Conservation (phyloP, 2,797 vertebrate genomes). For the Tinamus major region DNA sequence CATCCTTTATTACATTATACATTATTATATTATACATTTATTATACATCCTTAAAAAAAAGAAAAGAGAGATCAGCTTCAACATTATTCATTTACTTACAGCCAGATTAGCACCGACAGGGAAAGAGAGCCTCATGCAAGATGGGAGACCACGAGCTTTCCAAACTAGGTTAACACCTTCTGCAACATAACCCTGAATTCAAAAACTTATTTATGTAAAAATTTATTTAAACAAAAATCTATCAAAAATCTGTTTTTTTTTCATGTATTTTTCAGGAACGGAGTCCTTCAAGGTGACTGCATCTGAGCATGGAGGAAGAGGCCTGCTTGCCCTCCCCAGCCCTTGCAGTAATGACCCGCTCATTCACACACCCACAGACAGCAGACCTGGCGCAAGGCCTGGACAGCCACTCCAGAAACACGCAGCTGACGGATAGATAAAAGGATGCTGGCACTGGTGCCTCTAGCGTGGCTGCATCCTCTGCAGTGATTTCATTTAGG, state of each 20-base stretch:
- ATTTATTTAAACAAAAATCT: not conserved
- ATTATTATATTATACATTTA: not conserved
- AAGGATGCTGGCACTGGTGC: constrained; percentile 11
- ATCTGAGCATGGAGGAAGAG: not conserved
- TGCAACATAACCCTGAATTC: accelerated
- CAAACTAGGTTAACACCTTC: not conserved
- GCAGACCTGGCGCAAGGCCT: constrained; percentile 21
- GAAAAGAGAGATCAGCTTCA: not conserved
- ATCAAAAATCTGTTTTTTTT: accelerated
- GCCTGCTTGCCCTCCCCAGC: accelerated
- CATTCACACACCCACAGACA: not conserved
- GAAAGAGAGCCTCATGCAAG: not conserved
- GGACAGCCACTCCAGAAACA: constrained; percentile 20
- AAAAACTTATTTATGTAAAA: not conserved
- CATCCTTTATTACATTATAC: not conserved
- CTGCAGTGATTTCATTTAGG: constrained; percentile 18
- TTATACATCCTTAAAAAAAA: not conserved
- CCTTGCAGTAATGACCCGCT: not conserved
- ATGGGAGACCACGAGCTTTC: not conserved
- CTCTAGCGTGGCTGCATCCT: not conserved
- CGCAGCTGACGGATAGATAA: not conserved
- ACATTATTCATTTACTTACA: not conserved
- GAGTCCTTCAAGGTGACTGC: not conserved
- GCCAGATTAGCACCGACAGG: not conserved
- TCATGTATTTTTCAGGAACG: not conserved